Base-by-base conservation (phyloP, 2,797 vertebrate species). In the Hippocampus kuda region DNA sequence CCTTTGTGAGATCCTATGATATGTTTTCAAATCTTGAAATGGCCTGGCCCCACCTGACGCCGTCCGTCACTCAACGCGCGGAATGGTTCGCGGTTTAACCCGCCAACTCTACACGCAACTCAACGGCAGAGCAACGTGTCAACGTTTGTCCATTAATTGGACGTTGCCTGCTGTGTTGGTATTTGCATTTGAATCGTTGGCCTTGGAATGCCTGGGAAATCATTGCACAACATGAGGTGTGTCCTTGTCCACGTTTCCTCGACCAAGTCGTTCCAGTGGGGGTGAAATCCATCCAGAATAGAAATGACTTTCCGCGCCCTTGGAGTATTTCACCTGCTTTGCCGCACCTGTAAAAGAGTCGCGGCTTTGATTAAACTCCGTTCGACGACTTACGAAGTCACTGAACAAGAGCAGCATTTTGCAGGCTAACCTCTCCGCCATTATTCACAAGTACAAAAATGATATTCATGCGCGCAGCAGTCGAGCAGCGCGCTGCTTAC, bases 201-300 rank as follows among this genome's bases (percentile, higher is more conserved):
- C 51, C 2, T 22, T 22, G 51, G 7, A 53, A 53, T 6, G 20
- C 51, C 46, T 15, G 51, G 51, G 51, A n/a, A 4, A 18, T 30
- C 26, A 2, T 59, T 27, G 13, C 16, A 16, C 26, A 59, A 63
- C 61, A 63, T 41, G 5, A 8, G 49, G 18, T 7, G n/a, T 64
- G 41, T 64, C 9, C 30, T 9, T 24, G 20, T 53, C 49, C 49
- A 5, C 22, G 16, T 66, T 66, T 51, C 10, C 26, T 48, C 26
- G 30, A 44, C 68, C 70, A 61, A 75, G 74, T 61, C 16, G 6
- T 71, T 75, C 75, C 77, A 84, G 83, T 83, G 79, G 30, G 30
- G 63, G 53, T 44, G 72, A 74, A 83, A 54, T 75, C 71, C 76
- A 59, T 67, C 60, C 66, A 68, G 75, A 75, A 79, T 77, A 81